phyloP scores from a whole-genome alignment of 2,888 invertebrate species.

The Metopia argyrocephala region DNA sequence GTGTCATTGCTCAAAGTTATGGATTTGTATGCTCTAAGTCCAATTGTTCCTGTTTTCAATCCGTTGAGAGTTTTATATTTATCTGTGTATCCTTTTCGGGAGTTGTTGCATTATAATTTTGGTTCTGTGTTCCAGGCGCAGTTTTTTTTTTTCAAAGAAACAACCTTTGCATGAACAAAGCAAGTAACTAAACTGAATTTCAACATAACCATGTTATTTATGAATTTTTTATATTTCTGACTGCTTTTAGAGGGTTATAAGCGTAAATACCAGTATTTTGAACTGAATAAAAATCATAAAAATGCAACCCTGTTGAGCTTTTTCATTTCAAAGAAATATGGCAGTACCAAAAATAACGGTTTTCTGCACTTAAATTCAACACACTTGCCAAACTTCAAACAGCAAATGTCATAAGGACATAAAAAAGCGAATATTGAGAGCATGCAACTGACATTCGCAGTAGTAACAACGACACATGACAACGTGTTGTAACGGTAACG shows the following conservation, averaged over 20 bases:
- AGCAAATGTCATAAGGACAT: slow-evolving; percentile 52
- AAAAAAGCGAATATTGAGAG: slow-evolving; percentile 56
- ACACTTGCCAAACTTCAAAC: slow-evolving; percentile 30
- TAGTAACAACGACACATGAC: slow-evolving; percentile 66
- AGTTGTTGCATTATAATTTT: no score
- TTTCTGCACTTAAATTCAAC: slow-evolving; percentile 44
- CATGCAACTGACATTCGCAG: slow-evolving; percentile 73
- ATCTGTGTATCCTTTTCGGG: no score
- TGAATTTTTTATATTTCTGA: not conserved
- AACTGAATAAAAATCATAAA: not conserved
- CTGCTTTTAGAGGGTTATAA: not conserved
- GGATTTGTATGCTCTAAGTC: no score
- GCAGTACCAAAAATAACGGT: slow-evolving; percentile 71
- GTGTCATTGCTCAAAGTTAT: no score
- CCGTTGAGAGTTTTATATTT: no score
- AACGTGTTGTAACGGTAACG: slow-evolving; percentile 65
- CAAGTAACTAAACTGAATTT: no score
- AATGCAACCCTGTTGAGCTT: slow-evolving; percentile 36
- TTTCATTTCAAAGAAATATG: slow-evolving; percentile 62
- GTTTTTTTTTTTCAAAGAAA: no score
- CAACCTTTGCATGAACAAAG: no score
- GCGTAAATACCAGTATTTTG: not conserved
- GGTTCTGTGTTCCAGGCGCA: no score
- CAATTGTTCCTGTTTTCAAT: no score
- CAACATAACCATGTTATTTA: no score